Evolutionary conservation across 2,113 vertebrate genomes (phyloP).

Genomic region (Atlantisia rogersi): DNA sequence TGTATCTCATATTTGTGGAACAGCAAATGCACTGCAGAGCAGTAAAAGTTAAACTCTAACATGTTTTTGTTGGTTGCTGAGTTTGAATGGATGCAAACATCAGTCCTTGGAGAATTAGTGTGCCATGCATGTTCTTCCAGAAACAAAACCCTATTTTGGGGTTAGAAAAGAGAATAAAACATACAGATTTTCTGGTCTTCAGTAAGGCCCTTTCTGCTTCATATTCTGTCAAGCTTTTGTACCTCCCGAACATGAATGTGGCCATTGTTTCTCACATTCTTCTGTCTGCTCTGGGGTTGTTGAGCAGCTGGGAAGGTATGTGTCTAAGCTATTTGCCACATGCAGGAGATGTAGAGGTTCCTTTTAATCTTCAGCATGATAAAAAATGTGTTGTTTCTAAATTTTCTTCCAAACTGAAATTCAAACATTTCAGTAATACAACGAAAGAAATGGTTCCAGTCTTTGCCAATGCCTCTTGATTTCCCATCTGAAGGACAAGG

Average conservation of each 20-base stretch:
- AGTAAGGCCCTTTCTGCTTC: neutral
- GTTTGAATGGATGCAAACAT: neutral
- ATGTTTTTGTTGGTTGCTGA: neutral
- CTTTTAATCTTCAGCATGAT: neutral
- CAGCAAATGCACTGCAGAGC: neutral
- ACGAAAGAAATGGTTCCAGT: neutral
- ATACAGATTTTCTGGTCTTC: neutral
- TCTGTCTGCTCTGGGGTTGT: neutral
- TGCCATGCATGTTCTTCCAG: neutral
- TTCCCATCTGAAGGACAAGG: neutral
- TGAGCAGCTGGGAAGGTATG: neutral
- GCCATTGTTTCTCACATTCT: neutral
- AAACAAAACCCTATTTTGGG: constrained; percentile 1
- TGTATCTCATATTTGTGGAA: neutral
- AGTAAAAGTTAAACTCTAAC: neutral
- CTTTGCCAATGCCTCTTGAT: neutral
- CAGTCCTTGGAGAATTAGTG: neutral
- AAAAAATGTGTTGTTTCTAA: neutral
- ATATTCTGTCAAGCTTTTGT: neutral
- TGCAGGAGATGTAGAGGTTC: neutral
- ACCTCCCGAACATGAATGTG: neutral
- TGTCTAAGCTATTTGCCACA: neutral
- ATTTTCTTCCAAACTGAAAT: neutral
- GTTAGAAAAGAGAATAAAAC: neutral
- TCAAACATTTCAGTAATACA: neutral